phyloP scores from a whole-genome alignment of 2,888 invertebrate species.

The Hypomecis atomaria region DNA sequence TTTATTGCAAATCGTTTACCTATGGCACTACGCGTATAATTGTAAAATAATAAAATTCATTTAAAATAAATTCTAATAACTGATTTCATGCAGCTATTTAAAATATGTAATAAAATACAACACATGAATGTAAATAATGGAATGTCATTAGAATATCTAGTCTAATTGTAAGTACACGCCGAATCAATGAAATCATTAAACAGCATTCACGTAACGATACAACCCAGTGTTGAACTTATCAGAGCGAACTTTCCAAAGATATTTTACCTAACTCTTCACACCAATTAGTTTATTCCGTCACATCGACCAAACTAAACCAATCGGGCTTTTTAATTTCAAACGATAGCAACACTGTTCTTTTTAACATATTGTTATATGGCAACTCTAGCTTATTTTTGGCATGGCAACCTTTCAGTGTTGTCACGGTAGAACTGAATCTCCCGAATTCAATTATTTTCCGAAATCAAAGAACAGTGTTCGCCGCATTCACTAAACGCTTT shows the following conservation, averaged over 20 bases:
- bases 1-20: slow-evolving; percentile 53
- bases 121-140: slow-evolving; percentile 49
- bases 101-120: slow-evolving; percentile 42
- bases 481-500: slow-evolving; percentile 25
- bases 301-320: slow-evolving; percentile 9
- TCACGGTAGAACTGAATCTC: background rate
- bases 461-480: slow-evolving; percentile 20
- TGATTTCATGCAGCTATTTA: slow-evolving; percentile 32
- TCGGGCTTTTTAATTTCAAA: slow-evolving; percentile 33
- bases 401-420: slow-evolving; percentile 19
- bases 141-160: slow-evolving; percentile 32
- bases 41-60: slow-evolving; percentile 47
- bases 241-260: slow-evolving; percentile 9
- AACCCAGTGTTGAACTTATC: slow-evolving; percentile 51
- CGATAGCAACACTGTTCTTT: slow-evolving; percentile 11
- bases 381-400: slow-evolving; percentile 8
- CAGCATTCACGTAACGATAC: slow-evolving; percentile 54
- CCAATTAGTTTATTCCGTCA: slow-evolving; percentile 2
- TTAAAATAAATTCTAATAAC: slow-evolving; percentile 48
- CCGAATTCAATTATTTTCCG: background rate
- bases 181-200: slow-evolving; percentile 43
- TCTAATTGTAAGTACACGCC: slow-evolving; percentile 49
- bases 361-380: slow-evolving; percentile 3
- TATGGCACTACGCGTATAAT: slow-evolving; percentile 71
- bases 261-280: background rate